Evolutionary conservation across 2,797 vertebrate genomes (phyloP).

Genomic region (Gambusia yucatana): DNA sequence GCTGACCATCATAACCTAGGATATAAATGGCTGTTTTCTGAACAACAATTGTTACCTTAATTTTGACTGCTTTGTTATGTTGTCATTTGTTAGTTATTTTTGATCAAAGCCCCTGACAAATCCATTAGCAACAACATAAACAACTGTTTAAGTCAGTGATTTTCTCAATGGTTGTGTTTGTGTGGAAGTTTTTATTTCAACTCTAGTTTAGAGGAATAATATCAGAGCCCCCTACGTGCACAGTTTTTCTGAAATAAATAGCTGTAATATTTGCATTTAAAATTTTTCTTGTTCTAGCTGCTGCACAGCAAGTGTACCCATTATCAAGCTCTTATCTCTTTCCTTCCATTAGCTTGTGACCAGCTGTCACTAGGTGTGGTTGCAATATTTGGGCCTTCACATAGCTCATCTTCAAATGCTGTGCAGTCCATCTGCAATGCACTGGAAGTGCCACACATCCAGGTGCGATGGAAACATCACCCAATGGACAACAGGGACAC

Average conservation of each 20-base stretch:
- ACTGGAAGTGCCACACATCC: conserved; percentile 96
- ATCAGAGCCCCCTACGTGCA: background rate
- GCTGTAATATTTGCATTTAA: background rate
- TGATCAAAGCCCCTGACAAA: background rate
- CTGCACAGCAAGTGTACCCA: background rate
- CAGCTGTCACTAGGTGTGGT: conserved; percentile 97
- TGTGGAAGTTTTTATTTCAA: background rate
- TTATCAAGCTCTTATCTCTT: conserved; percentile 41
- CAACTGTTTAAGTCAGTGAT: background rate
- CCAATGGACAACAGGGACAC: conserved; percentile 97
- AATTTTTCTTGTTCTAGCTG: background rate
- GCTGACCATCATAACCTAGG: background rate
- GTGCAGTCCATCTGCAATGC: conserved; percentile 99
- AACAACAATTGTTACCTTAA: background rate
- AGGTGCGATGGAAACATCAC: conserved; percentile 99
- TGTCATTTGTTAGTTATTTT: background rate
- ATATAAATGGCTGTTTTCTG: background rate
- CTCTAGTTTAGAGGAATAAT: background rate
- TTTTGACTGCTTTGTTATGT: background rate
- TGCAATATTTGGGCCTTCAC: conserved; percentile 97
- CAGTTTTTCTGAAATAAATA: background rate
- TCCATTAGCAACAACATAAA: background rate
- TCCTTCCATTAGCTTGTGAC: conserved; percentile 88
- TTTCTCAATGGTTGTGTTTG: background rate
- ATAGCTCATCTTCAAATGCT: conserved; percentile 96